Percentiles rank a stretch among this genome's conserved stretches.
Evolutionary conservation across 2,113 vertebrate genomes (phyloP).

Genomic region (Ochotona curzoniae): DNA sequence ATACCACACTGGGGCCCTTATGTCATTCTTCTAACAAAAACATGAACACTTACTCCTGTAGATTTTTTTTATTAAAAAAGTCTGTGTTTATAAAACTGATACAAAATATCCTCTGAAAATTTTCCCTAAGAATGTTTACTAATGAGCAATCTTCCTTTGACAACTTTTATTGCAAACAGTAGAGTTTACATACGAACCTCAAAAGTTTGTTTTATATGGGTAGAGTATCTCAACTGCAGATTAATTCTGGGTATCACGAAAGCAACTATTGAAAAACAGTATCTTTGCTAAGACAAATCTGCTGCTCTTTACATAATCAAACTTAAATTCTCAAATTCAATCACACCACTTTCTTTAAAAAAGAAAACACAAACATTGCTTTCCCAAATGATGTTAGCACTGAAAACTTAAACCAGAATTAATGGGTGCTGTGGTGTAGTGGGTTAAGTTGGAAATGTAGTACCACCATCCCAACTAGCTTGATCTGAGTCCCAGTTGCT

Average conservation of each 20-base stretch:
- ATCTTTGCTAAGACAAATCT: not conserved
- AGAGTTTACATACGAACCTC: not conserved
- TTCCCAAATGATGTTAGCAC: conserved; percentile 54
- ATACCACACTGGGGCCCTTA: too few relatives aligned
- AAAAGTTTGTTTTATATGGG: not conserved
- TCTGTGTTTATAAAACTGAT: not conserved
- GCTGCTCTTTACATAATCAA: not conserved
- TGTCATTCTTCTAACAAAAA: not conserved
- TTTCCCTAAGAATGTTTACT: not conserved
- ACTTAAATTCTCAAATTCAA: conserved; percentile 6
- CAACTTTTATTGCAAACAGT: conserved; percentile 22
- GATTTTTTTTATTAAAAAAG: conserved; percentile 18
- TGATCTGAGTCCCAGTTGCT: too few relatives aligned
- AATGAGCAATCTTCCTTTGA: not conserved
- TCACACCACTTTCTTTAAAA: not conserved
- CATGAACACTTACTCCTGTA: not conserved
- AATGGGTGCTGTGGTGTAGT: not conserved
- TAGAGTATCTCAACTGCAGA: not conserved
- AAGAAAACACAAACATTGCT: not conserved
- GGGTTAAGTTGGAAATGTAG: too few relatives aligned
- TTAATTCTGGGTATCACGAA: not conserved
- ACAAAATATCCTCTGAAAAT: not conserved
- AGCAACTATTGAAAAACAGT: not conserved
- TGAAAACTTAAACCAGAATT: conserved; percentile 36
- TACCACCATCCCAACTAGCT: too few relatives aligned